These are phyloP conservation scores for Remorina albescens DNA, from an alignment of 2,797 vertebrate genomes.

Conservation along the genomic window DNA sequence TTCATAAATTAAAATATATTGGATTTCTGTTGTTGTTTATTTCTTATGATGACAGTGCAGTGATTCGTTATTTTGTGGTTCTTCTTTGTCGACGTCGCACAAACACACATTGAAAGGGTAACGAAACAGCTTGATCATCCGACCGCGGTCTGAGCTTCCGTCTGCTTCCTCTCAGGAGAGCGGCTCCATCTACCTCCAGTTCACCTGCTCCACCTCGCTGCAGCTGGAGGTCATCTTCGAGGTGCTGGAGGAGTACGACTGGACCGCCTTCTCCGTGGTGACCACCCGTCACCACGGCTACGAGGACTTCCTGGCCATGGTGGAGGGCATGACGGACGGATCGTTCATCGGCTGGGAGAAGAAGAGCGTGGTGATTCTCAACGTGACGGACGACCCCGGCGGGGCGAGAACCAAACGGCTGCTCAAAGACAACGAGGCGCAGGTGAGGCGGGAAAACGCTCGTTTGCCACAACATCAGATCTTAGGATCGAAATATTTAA, in stretches of 20 bases:
- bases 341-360: conserved; percentile 97
- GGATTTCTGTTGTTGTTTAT: no score
- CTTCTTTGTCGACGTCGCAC: not conserved
- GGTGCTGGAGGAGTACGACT: conserved; percentile 96
- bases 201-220: conserved; percentile 92
- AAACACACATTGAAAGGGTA: no score
- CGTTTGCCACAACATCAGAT: no score
- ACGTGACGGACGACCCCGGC: conserved; percentile 89
- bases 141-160: no score
- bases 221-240: conserved; percentile 97
- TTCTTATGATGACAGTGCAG: no score
- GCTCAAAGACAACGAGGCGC: conserved; percentile 92
- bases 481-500: no score
- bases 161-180: conserved; percentile 84
- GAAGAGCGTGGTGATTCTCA: conserved; percentile 90
- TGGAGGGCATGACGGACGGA: conserved; percentile 94
- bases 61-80: not conserved
- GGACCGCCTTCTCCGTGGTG: conserved; percentile 94
- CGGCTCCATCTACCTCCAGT: conserved; percentile 94
- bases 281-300: conserved; percentile 94
- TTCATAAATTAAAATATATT: no score
- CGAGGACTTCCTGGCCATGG: conserved; percentile 94
- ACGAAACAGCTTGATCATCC: no score
- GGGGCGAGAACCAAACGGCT: conserved; percentile 86
- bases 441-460: conserved; percentile 76